Base-by-base conservation (phyloP, 2,113 vertebrate species). In the Arizona elegans region DNA sequence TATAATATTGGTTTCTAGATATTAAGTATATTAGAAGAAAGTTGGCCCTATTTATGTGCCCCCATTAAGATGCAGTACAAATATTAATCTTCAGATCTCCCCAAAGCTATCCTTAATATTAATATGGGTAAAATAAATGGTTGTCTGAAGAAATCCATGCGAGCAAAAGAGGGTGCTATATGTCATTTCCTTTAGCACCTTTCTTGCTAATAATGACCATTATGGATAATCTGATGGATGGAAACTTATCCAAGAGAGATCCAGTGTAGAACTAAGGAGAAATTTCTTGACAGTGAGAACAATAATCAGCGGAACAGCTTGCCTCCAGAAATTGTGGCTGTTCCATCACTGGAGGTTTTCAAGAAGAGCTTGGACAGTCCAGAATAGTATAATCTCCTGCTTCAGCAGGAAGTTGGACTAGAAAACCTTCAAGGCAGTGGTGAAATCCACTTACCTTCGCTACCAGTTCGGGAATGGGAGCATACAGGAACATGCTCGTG, bases 131-230 rank as follows among this genome's bases (percentile, higher is more conserved):
- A 55, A 88, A 94, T 92, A 94, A 95, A 94, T 8, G 21, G 94
- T 91, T 89, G 90, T 86, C 33, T 90, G 86, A 94, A 95, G 90
- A 93, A 29, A 2, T 95, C 94, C 62, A 90, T 58, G 2, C 43
- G 75, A 94, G 38, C 59, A 92, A 95, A 38, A 94, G 43, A 21
- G 95, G 89, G 1, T 55, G 89, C 86, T 95, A 21, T 58, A 91
- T 91, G 93, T 55, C 89, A 89, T 91, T 56, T 6, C 12, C 17
- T 52, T 1, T 59, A 70, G 90, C 56, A 89, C n/a, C 13, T 75
- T 93, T 85, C 90, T 90, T 89, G 94, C 55, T 93, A 92, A 75
- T 95, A 93, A 95, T 93, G 70, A 93, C 58, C 94, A 92, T 87
- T 65, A 65, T 29, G 10, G 62, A 65, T 65, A 3, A 65, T 65